Evolutionary conservation across 2,888 invertebrate species (phyloP).

Genomic region (Lasioglossum morio): DNA sequence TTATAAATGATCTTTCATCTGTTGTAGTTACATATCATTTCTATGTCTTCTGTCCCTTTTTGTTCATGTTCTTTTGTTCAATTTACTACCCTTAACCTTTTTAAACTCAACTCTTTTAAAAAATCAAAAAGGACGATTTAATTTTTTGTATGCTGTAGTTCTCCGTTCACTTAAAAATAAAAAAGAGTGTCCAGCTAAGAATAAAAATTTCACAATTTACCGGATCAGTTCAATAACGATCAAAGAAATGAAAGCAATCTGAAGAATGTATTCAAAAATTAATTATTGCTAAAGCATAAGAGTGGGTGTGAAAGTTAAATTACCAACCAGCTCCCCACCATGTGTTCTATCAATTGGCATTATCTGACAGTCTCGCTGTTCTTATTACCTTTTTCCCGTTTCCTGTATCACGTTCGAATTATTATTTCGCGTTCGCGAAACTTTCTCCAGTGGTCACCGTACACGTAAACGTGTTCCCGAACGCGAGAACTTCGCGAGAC

Average conservation of each 20-base stretch:
- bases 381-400: constrained; percentile 1
- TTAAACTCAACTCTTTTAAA: too few species aligned
- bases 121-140: not conserved
- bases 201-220: not conserved
- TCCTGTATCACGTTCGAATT: not conserved
- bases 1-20: too few species aligned
- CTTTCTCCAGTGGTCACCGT: not conserved
- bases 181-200: not conserved
- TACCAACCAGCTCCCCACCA: not conserved
- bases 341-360: not conserved
- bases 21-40: not conserved
- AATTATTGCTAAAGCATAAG: not conserved
- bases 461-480: not conserved
- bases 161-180: too few species aligned
- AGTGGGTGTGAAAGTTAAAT: not conserved
- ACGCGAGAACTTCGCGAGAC: not conserved
- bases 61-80: not conserved
- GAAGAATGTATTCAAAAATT: not conserved
- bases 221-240: not conserved
- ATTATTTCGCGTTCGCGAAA: not conserved
- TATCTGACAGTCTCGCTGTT: not conserved
- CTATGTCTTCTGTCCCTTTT: not conserved
- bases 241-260: not conserved
- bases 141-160: too few species aligned
- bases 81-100: not conserved